Evolutionary conservation across 2,113 vertebrate genomes (phyloP), one percentile per base, ranked within the genome.

Genomic region (Amia ocellicauda): DNA sequence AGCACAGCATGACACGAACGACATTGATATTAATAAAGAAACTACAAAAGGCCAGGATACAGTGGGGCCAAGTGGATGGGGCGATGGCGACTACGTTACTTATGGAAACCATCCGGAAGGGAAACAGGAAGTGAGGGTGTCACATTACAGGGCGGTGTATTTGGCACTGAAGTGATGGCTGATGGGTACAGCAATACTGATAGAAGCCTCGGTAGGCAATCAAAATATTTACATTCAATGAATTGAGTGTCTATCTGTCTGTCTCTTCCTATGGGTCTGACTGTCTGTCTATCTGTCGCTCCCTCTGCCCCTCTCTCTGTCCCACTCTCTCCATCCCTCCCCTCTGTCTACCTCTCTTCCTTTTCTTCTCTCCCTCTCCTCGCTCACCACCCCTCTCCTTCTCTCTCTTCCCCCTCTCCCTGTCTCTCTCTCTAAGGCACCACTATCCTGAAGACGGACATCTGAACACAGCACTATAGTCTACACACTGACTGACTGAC

Each of bases 141-240:
- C 84, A 83, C 85, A 84, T 83, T 82, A 86, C 84, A 83, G 70
- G 80, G 86, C 80, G 80, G 76, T 74, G 69, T 78, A 85, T 82
- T 88, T 89, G 88, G 88, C 88, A 89, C 88, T 80, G 80, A 77
- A 83, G 85, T 11, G 31, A 7, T 36, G 31, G 11, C 31, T 7
- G 31, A 36, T 36, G 31, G 5, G 11, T 36, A 36, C 31, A 36
- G 5, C 41, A 31, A 54, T 85, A 69, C 63, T 14, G 60, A 82
- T 83, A 85, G 78, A 64, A 79, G 78, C 81, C 79, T 87, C 76
- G 74, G 78, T 84, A 84, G 83, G 80, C 75, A 80, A 80, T 87
- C 81, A 83, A 72, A 74, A 78, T 90, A 90, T 90, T 85, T 90
- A 89, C 86, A 90, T 90, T 90, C 86, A 86, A 24, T 69, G 69